These are phyloP conservation scores for Recurvirostra avosetta DNA, from an alignment of 2,113 vertebrate genomes.

Conservation along the genomic window DNA sequence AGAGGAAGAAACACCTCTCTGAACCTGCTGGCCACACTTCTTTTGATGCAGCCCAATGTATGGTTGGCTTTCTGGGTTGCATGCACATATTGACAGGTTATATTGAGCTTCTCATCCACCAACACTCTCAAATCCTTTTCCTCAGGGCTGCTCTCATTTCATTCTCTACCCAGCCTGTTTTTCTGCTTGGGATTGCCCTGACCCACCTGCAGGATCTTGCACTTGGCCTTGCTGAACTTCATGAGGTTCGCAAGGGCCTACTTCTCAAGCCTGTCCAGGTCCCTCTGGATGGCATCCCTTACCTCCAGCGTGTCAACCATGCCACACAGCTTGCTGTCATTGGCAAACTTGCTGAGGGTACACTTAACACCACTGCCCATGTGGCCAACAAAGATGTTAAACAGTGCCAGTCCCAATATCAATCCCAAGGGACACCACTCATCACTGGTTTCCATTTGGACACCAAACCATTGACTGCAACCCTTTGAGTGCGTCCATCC, in stretches of 20 bases:
- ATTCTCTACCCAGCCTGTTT: not conserved
- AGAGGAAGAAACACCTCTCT: not conserved
- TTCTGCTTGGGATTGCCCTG: not conserved
- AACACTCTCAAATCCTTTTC: not conserved
- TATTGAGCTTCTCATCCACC: not conserved
- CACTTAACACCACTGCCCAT: not conserved
- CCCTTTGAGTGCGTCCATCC: not conserved
- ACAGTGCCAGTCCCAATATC: not conserved
- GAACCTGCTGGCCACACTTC: not conserved
- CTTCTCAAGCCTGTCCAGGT: not conserved
- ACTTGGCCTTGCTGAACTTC: not conserved
- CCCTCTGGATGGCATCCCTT: not conserved
- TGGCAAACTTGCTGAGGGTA: not conserved
- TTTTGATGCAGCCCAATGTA: not conserved
- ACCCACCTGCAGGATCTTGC: not conserved
- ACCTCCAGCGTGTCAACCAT: not conserved
- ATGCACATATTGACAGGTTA: not conserved
- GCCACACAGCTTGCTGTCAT: not conserved
- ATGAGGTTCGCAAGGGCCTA: not conserved
- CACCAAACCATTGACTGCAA: not conserved
- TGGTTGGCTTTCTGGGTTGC: not conserved
- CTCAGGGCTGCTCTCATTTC: not conserved
- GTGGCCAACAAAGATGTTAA: not conserved
- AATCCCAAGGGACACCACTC: not conserved
- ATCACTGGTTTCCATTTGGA: not conserved